Base-by-base conservation (phyloP, 1,140 invertebrate genomes). In the Diprion similis region DNA sequence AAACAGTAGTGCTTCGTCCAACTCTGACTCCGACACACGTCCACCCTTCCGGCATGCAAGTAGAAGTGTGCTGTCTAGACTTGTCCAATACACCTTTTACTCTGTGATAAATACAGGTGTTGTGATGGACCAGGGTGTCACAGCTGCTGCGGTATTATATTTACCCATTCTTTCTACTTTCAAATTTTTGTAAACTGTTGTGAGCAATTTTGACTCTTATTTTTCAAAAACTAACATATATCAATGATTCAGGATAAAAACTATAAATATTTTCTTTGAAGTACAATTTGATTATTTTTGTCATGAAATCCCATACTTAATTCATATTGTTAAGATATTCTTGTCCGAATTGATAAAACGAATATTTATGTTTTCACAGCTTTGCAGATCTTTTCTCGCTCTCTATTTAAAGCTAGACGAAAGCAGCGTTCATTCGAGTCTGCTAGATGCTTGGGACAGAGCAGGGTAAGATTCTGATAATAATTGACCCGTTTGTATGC, bases 61-160 rank as follows among this genome's bases (percentile, higher is more conserved):
- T 59, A 59, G 51, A 8, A 59, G 51, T 17, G n/a, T 59, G n/a
- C 9, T 17, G 9, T 59, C 51, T 13, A 47, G 37, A 46, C 46
- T 46, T 13, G n/a, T 70, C 19, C 37, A 48, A 1, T 70, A 70
- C 46, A 46, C 77, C 3, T 81, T 85, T 73, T 85, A 83, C 72
- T 79, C 77, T 8, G 75, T 84, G 66, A 71, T 84, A 17, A 85
- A 85, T 74, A 79, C 76, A 18, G 73, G 74, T 1, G 51, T 76
- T 64, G 18, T 37, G 37, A 76, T 77, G 74, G 71, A 81, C 67
- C 72, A 51, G 72, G 80, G 78, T 67, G 66, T 71, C 37, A 64
- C 77, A 24, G 75, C 78, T 13, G 72, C 71, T 66, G 45, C 66
- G 67, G 72, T 75, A 74, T 66, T 74, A 18, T 65, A 19, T 68